Evolutionary conservation across 2,113 vertebrate genomes (phyloP), one percentile per base, ranked within the genome.

Genomic region (Ciconia maguari): DNA sequence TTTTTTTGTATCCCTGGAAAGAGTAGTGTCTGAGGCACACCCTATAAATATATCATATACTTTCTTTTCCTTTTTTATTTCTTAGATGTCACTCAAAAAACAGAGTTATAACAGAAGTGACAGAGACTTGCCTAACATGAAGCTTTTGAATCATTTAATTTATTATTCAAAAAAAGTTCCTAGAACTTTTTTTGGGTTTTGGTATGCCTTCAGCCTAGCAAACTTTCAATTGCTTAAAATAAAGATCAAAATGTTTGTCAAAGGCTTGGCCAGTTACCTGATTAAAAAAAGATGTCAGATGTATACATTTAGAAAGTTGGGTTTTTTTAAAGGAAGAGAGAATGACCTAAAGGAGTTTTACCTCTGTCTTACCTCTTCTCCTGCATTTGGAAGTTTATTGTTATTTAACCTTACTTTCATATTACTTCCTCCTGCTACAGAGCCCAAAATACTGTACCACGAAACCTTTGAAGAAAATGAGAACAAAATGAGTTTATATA

Each of bases 391-490:
- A 92, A 99, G 98, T 71, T 97, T 98, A 82, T 98, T 98, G 96
- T 99, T 97, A 93, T 99, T 98, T 66, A 99, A 96, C 16, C 99
- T 98, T 66, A 99, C 99, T 98, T 99, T 99, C 26, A 24, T 82
- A 83, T 98, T 98, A 75, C 97, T 94, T 72, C 98, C 97, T 87
- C 97, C 98, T 44, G 98, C 98, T 94, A 97, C 97, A 92, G 93
- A 98, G 30, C 98, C 98, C 36, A 98, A 98, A 94, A 99, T 98
- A 93, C 98, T 97, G 93, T 99, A 99, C 99, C 99, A 99, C 10
- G 97, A 97, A 89, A 99, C 99, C 99, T 99, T 95, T 75, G 55
- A 42, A 96, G 65, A 82, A 97, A 86, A 84, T 36, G 25, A 96
- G 5, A 89, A 85, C 16, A 60, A 55, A 34, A 65, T 80, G 8